A percentile compares a stretch with the other conserved stretches of the same genome.
Evolutionary conservation across 2,113 vertebrate species (phyloP).

Genomic region (Phoxinus phoxinus): DNA sequence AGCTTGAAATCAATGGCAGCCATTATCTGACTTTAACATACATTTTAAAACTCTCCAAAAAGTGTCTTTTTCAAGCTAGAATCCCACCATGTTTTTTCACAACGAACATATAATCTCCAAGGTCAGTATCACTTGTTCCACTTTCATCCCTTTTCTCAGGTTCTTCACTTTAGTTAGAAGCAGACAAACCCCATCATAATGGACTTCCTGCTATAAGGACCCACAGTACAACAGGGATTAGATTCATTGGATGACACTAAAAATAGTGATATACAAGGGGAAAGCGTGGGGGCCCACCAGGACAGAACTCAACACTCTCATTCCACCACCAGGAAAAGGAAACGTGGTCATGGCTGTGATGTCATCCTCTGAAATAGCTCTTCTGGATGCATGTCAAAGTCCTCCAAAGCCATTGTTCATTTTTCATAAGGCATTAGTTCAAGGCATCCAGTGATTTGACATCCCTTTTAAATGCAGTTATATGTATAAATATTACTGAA

Average conservation of each 20-base stretch:
- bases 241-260: constrained; percentile 61
- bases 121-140: constrained; percentile 3
- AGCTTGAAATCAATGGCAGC: constrained; percentile 26
- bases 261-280: constrained; percentile 65
- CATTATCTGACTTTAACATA: background rate
- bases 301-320: constrained; percentile 55
- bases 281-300: constrained; percentile 61
- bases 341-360: constrained; percentile 67
- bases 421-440: constrained; percentile 48
- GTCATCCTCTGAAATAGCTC: constrained; percentile 71
- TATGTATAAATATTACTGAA: constrained; percentile 36
- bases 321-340: constrained; percentile 70
- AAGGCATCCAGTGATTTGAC: constrained; percentile 17
- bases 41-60: background rate
- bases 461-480: constrained; percentile 51
- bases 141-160: constrained; percentile 19
- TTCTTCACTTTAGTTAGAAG: constrained; percentile 11
- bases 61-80: background rate
- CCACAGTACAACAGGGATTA: constrained; percentile 53
- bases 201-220: constrained; percentile 55
- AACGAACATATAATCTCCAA: background rate
- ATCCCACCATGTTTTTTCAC: background rate
- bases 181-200: constrained; percentile 20
- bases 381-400: constrained; percentile 56
- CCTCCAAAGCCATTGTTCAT: constrained; percentile 46